Base-by-base conservation (phyloP, 2,888 invertebrate genomes). In the Rhodophaea formosa region DNA sequence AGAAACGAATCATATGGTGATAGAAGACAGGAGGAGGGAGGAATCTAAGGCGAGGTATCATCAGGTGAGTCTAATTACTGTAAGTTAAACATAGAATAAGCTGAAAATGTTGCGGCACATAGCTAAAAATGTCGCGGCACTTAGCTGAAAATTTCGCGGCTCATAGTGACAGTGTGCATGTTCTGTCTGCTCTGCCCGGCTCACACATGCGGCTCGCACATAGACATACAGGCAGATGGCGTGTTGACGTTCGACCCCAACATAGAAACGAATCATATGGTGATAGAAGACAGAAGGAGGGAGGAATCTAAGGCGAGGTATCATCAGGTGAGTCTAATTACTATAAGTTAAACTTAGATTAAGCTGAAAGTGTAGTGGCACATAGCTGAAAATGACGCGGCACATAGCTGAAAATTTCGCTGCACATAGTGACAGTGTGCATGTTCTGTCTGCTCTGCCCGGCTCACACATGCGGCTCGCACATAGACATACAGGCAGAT, bases 391-490 rank as follows among this genome's bases (percentile, higher is more conserved):
- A n/a, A n/a, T n/a, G n/a, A n/a, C n/a, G n/a, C n/a, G n/a, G n/a
- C n/a, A n/a, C n/a, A n/a, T n/a, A n/a, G n/a, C n/a, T n/a, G n/a
- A 55, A 12, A 63, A 91, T 91, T 90, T 84, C 90, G 8, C 88
- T 82, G 57, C 88, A 94, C 74, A 90, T 96, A 59, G 94, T 96
- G 69, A 95, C 95, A 12, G 96, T 96, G n/a, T 96, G 96, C 77
- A 95, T 96, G 84, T 95, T 96, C 70, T 96, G 96, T 75, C 92
- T 96, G 52, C 86, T 96, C 0, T 96, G 96, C 74, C 95, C 96
- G 1, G 94, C 96, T 10, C 96, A 96, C 73, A 95, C 95, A 0
- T 96, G 96, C 75, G 94, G 94, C 51, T 95, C 96, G 1, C 96
- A 96, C 73, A 88, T 93, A 53, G 93, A 92, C 66, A 68, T 79